These are phyloP conservation scores for Grapholita molesta DNA, from an alignment of 1,140 invertebrate genomes.

Conservation along the genomic window DNA sequence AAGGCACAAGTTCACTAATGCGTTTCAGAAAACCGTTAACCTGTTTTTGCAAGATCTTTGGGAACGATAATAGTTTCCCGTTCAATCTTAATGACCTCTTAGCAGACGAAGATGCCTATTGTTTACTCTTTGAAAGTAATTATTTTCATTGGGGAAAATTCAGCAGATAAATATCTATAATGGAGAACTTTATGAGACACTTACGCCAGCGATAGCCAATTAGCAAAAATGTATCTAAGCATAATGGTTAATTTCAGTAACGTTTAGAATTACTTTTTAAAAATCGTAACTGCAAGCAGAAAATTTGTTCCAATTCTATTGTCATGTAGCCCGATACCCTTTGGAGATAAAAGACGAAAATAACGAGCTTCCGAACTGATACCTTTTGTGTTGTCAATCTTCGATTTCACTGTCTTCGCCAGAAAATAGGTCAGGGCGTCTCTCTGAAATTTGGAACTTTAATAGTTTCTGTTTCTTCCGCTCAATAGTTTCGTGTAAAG, in stretches of 20 bases:
- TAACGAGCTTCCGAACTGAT: not conserved
- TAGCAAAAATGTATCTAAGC: too few relatives aligned
- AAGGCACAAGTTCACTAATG: not conserved
- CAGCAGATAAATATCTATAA: too few relatives aligned
- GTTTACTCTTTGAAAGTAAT: not conserved
- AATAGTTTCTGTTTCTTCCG: not conserved
- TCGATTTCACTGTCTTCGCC: not conserved
- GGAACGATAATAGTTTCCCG: not conserved
- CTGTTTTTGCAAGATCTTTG: not conserved
- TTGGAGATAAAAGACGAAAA: conserved; percentile 6
- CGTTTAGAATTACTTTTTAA: too few relatives aligned
- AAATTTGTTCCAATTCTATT: conserved; percentile 1
- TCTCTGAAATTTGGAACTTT: not conserved
- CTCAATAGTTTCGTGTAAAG: not conserved
- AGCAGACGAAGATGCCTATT: not conserved
- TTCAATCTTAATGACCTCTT: not conserved
- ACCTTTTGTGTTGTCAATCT: not conserved
- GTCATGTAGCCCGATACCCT: not conserved
- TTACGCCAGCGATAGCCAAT: too few relatives aligned
- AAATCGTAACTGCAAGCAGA: too few relatives aligned
- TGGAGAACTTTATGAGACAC: too few relatives aligned
- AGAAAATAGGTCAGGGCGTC: not conserved
- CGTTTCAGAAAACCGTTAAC: not conserved
- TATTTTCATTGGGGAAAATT: not conserved
- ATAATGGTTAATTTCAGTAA: too few relatives aligned